Base-by-base conservation (phyloP, 2,113 vertebrate species). In the Cephalopholis sonnerati region DNA sequence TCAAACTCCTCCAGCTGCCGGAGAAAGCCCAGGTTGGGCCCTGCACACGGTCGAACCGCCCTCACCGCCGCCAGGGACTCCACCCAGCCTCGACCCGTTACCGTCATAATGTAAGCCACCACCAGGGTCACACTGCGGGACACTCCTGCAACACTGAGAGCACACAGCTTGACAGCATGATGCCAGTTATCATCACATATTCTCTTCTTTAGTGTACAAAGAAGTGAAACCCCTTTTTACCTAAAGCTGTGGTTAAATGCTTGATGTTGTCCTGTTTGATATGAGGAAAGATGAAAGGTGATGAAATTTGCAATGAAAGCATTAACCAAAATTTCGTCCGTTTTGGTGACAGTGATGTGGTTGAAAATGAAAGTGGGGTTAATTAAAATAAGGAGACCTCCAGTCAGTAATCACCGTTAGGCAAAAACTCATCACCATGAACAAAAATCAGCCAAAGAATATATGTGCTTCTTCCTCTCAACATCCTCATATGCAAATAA, bases 31-130 rank as follows among this genome's bases (percentile, higher is more conserved):
- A 95, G 89, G 91, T 99, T 99, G 4, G 97, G 98, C 70, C 98
- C 97, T 18, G 97, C 98, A 29, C 97, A 98, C 20, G 98, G 97
- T 50, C 97, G 92, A 0, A 94, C 96, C 0, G 95, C 95, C 0
- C 97, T 95, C 69, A 99, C 97, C 0, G 96, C 96, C 1, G 95
- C 95, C 78, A 99, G 89, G 0, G 97, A 94, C 27, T 98, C 97
- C 89, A 98, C 96, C 97, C 98, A 99, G 50, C 97, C 97, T 1
- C 97, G 95, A 9, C 96, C 95, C 0, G 98, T 99, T 92, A 97
- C 95, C 0, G 97, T 97, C 98, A 99, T 99, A 84, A 99, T 95
- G 91, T 99, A 99, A 3, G 97, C 97, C 58, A 97, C 96, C 84
- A 98, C 98, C 92, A 99, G 78, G 0, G 98, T 99, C 63, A 98